Base-by-base conservation (phyloP, 2,113 vertebrate species). In the Leuciscus idus region DNA sequence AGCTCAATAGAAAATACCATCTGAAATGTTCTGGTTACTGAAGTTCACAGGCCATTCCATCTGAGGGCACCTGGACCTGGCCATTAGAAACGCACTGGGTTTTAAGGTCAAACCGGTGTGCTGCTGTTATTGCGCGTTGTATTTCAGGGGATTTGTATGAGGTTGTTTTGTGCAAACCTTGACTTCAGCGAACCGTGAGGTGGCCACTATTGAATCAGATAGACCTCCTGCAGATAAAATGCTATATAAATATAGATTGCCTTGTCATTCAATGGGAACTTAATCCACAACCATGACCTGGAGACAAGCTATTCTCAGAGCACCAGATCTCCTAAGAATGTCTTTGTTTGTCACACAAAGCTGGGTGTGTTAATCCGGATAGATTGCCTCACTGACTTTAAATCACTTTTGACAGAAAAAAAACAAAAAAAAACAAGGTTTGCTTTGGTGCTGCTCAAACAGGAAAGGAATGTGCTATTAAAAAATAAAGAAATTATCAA, bases 171-270 rank as follows among this genome's bases (percentile, higher is more conserved):
- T 87, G 87, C 70, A 89, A 84, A 23, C 84, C 87, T 80, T 84
- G 89, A 91, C 90, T 92, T 88, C 88, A 84, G 28, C 91, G 88
- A 91, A 92, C 87, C 89, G 74, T 81, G 85, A 90, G 85, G 73
- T 84, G 88, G 87, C 87, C 87, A 73, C 62, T 84, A 84, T 75
- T 90, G 89, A 90, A 91, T 93, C 86, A 91, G 93, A 88, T 89
- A 87, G 81, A 92, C 81, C 36, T 91, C 90, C 87, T 75, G 88
- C 91, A 91, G 90, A 84, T 93, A 89, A 92, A 91, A 84, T 84
- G 88, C 85, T 89, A 89, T 92, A 94, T 92, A 92, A 94, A 94
- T 93, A 94, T 93, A 93, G 91, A 93, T 92, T 92, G 89, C 90
- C 88, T 85, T 87, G 82, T 86, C 81, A 86, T 90, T 90, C 92